These are phyloP conservation scores for Ammodytes dubius DNA, from an alignment of 2,113 vertebrate genomes.

Conservation along the genomic window DNA sequence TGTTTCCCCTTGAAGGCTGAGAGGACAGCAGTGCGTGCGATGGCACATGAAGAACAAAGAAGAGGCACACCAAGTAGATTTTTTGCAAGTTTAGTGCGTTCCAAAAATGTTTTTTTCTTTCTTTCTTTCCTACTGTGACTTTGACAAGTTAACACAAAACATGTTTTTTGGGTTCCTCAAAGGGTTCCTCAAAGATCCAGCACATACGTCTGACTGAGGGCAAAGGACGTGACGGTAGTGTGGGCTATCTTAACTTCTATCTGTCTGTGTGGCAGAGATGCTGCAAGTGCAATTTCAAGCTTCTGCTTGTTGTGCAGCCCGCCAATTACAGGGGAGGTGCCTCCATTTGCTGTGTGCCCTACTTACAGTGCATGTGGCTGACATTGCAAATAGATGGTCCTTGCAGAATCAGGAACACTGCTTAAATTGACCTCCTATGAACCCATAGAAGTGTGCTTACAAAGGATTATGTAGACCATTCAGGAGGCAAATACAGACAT, in stretches of 20 bases:
- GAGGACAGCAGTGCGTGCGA: slow-evolving; percentile 62
- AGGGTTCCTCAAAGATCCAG: slow-evolving; percentile 5
- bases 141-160: background rate
- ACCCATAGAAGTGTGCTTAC: background rate
- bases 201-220: background rate
- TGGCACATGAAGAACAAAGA: slow-evolving; percentile 59
- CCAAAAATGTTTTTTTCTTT: background rate
- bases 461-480: background rate
- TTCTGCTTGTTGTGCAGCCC: slow-evolving; percentile 39
- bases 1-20: slow-evolving; percentile 66
- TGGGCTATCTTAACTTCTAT: slow-evolving; percentile 59
- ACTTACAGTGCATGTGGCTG: slow-evolving; percentile 40
- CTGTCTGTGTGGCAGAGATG: slow-evolving; percentile 49
- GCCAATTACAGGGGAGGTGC: slow-evolving; percentile 27
- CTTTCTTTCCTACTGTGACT: background rate
- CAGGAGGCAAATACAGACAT: background rate
- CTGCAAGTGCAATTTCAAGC: slow-evolving; percentile 58
- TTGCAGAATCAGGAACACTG: background rate
- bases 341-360: slow-evolving; percentile 35
- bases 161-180: background rate
- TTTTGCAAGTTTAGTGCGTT: slow-evolving; percentile 21
- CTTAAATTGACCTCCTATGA: background rate
- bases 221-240: background rate
- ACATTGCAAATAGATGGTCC: slow-evolving; percentile 27
- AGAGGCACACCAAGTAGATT: slow-evolving; percentile 3